Conservation (phyloP, 2,797 vertebrate genomes). For the Poecilia wingei region DNA sequence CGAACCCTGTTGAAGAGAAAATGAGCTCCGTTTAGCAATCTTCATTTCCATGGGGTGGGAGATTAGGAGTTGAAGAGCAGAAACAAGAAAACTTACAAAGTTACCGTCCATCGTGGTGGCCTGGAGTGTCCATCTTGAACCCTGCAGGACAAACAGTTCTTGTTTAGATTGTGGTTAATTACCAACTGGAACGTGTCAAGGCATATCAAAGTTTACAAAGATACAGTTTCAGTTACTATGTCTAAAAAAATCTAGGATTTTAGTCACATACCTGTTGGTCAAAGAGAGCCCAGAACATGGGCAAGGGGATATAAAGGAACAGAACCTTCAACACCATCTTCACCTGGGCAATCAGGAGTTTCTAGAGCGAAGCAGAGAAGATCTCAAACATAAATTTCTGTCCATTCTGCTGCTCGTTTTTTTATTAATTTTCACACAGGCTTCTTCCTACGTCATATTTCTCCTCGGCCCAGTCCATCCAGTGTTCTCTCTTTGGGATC, state of each 20-base stretch:
- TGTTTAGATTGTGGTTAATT: conserved; percentile 1
- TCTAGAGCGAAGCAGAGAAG: conserved; percentile 73
- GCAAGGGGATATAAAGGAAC: conserved; percentile 95
- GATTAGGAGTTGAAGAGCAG: no score
- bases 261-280: conserved; percentile 90
- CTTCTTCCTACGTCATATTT: conserved; percentile 84
- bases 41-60: background rate
- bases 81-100: conserved; percentile 84
- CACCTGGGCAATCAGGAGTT: conserved; percentile 88
- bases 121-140: conserved; percentile 97
- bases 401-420: background rate
- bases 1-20: conserved; percentile 76
- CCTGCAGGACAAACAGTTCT: conserved; percentile 75
- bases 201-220: background rate
- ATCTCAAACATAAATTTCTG: background rate
- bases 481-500: conserved; percentile 87
- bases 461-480: conserved; percentile 96
- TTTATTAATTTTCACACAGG: fast-evolving
- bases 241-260: background rate
- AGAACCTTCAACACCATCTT: conserved; percentile 94
- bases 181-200: background rate
- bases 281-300: conserved; percentile 98
- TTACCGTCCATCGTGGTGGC: conserved; percentile 90
- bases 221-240: background rate
- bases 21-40: background rate